Percentiles rank a stretch among this genome's conserved stretches.
Conservation (phyloP, 2,888 invertebrate genomes). For the Dyspetes luteomarginatus region DNA sequence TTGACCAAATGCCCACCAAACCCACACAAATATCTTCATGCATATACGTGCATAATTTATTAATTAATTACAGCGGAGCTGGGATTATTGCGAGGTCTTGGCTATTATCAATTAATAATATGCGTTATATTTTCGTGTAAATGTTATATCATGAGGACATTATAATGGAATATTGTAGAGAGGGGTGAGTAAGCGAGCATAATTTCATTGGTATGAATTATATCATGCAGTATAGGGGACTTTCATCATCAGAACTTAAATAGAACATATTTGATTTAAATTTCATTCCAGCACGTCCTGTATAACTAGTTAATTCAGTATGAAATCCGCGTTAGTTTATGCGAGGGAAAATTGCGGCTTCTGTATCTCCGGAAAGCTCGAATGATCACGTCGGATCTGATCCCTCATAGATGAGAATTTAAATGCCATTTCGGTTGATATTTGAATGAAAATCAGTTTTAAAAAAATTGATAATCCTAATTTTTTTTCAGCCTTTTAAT, state of each 20-base stretch:
- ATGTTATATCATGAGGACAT: background rate
- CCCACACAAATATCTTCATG: too few relatives aligned
- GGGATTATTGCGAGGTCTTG: background rate
- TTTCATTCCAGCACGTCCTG: background rate
- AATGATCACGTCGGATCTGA: constrained; percentile 25
- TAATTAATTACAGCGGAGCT: background rate
- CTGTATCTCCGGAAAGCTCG: constrained; percentile 1
- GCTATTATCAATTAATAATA: background rate
- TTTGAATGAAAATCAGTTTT: background rate
- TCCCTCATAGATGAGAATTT: background rate
- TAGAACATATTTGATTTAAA: constrained; percentile 22
- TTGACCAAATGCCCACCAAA: too few relatives aligned
- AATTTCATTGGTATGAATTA: background rate
- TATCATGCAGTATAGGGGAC: background rate
- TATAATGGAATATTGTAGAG: background rate
- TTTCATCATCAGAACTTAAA: background rate
- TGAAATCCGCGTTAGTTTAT: background rate
- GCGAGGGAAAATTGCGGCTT: background rate
- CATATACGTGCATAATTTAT: background rate
- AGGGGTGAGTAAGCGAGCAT: background rate
- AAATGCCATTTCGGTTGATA: background rate
- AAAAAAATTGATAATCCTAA: too few relatives aligned
- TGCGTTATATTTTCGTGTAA: background rate
- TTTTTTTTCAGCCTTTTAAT: too few relatives aligned
- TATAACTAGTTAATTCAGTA: background rate